Base-by-base conservation (phyloP, 2,797 vertebrate species). In the Huso huso region DNA sequence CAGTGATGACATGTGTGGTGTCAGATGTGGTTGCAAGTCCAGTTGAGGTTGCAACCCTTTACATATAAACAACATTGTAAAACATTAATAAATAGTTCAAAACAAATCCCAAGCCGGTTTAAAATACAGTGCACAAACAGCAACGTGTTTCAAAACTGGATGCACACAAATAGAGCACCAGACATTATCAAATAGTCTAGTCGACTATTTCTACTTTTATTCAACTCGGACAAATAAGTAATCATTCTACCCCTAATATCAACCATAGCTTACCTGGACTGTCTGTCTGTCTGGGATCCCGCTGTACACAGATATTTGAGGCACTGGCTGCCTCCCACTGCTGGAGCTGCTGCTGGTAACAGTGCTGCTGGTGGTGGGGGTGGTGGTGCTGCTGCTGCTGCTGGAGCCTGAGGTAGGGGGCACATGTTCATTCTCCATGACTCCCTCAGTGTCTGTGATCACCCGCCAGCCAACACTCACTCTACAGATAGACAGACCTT, bases 261-360 rank as follows among this genome's bases (percentile, higher is more conserved):
- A 11, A 7, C 23, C 23, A 4, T 10, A 18, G 2, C 48, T 23
- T 73, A 96, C 95, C 93, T 98, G 95, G 66, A 97, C 95, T 0
- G 94, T 94, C 80, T 96, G 95, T 48, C 95, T 82, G 79, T 97
- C 95, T 0, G 94, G 88, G 68, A 97, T 92, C 64, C 94, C 87
- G 0, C 95, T 91, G 82, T 96, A 95, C 70, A 95, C 92, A 0
- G 95, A 94, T 81, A 97, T 93, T 77, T 95, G 93, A 66, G 92
- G 89, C 6, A 91, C 86, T 0, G 87, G 8, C 0, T 84, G 87
- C 73, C 91, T 90, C 3, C 86, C 80, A 9, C 82, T 71, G 13
- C 81, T 75, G 6, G 77, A 79, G 66, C 76, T 77, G 66, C 75
- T 51, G 12, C 49, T 62, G 52, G 74, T 67, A 10, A 69, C 77